Evolutionary conservation across 92 coral and sea anemone species (phyloP).

Genomic region (Phenganax marumi): DNA sequence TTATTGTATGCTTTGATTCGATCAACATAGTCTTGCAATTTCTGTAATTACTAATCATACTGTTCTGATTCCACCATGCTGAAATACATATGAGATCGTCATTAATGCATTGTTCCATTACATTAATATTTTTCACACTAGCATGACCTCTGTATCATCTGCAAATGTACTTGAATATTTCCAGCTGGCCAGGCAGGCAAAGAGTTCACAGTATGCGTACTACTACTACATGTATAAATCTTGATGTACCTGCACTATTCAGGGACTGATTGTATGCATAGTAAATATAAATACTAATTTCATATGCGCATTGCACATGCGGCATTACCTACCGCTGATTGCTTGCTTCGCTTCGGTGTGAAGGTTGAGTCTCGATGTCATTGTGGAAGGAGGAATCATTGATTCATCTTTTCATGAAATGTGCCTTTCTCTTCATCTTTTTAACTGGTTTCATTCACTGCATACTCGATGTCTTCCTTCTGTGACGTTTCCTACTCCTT

Average conservation of each 20-base stretch:
- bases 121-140: constrained; percentile 33
- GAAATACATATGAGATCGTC: constrained; percentile 10
- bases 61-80: constrained; percentile 24
- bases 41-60: constrained; percentile 48
- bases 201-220: too few relatives aligned
- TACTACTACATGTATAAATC: too few relatives aligned
- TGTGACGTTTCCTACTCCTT: not conserved
- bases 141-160: constrained; percentile 51
- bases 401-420: not conserved
- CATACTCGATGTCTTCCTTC: not conserved
- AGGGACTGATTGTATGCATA: too few relatives aligned
- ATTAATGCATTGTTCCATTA: constrained; percentile 36
- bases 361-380: not conserved
- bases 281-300: too few relatives aligned
- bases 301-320: not conserved
- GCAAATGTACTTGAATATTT: too few relatives aligned
- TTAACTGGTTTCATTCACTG: too few relatives aligned
- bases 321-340: too few relatives aligned
- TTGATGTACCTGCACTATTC: too few relatives aligned
- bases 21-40: constrained; percentile 52
- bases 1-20: constrained; percentile 35
- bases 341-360: not conserved
- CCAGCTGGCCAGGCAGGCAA: too few relatives aligned
- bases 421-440: not conserved
- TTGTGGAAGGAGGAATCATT: not conserved